phyloP scores from a whole-genome alignment of 2,113 vertebrate genomes.

The Hypomesus transpacificus region DNA sequence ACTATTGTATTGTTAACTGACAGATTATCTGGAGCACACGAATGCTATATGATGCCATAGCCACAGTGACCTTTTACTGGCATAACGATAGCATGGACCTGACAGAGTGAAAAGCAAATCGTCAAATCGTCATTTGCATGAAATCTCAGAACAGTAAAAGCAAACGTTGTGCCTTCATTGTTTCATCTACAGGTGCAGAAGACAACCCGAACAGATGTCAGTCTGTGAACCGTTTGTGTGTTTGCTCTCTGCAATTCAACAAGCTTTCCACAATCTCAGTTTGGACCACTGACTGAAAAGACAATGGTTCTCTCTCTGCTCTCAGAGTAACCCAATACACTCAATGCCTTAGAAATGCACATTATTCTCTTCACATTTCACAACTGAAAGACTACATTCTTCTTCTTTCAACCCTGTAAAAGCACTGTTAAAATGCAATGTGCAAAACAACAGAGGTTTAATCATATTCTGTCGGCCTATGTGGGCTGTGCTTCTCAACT shows the following conservation, averaged over 20 bases:
- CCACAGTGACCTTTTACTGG: constrained; percentile 80
- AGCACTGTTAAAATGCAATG: neutral
- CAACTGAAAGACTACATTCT: constrained; percentile 77
- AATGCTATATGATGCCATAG: constrained; percentile 83
- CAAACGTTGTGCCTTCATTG: constrained; percentile 65
- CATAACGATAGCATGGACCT: constrained; percentile 76
- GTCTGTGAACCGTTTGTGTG: constrained; percentile 75
- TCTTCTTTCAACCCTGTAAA: constrained; percentile 18
- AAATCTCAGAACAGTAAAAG: constrained; percentile 59
- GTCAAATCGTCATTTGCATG: constrained; percentile 77
- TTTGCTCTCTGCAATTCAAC: constrained; percentile 70
- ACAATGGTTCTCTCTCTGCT: constrained; percentile 76
- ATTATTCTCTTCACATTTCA: constrained; percentile 85
- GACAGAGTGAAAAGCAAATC: constrained; percentile 66
- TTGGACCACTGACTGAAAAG: constrained; percentile 62
- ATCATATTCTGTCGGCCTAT: neutral
- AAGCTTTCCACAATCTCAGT: constrained; percentile 63
- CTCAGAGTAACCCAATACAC: constrained; percentile 62
- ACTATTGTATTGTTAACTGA: constrained; percentile 80
- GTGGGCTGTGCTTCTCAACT: neutral
- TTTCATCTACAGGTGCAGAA: constrained; percentile 77
- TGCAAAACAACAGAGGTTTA: neutral
- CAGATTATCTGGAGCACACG: constrained; percentile 86
- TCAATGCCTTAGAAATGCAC: constrained; percentile 81
- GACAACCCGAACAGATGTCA: constrained; percentile 84